phyloP scores from a whole-genome alignment of 2,797 vertebrate genomes.

The Glyptemys insculpta region DNA sequence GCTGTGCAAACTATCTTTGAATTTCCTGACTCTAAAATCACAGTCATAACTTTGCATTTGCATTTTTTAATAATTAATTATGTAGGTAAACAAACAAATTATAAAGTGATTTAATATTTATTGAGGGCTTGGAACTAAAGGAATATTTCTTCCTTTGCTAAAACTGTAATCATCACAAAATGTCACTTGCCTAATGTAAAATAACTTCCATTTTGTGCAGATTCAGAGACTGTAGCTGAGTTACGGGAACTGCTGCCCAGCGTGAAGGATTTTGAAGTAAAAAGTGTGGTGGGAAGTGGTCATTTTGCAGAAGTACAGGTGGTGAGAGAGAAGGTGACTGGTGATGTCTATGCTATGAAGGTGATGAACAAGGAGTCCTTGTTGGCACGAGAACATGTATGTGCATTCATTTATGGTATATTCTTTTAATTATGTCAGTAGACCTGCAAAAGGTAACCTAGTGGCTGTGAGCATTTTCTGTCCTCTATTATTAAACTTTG shows the following conservation, averaged over 20 bases:
- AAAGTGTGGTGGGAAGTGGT: conserved; percentile 89
- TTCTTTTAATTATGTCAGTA: background rate
- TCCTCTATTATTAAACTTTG: background rate
- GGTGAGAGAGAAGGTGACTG: conserved; percentile 90
- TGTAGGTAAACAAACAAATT: conserved; percentile 53
- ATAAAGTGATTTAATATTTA: conserved; percentile 74
- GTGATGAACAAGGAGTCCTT: conserved; percentile 92
- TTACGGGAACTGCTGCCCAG: conserved; percentile 90
- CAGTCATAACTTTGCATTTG: conserved; percentile 70
- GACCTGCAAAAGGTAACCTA: background rate
- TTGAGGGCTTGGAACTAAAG: conserved; percentile 56
- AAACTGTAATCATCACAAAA: conserved; percentile 34
- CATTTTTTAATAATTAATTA: conserved; percentile 76
- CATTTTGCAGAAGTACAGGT: conserved; percentile 93
- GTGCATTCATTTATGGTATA: conserved; percentile 42
- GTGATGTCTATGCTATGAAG: conserved; percentile 96
- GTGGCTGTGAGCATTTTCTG: background rate
- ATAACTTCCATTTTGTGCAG: conserved; percentile 79
- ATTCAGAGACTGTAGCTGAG: conserved; percentile 90
- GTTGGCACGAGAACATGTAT: conserved; percentile 88
- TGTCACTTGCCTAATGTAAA: conserved; percentile 27
- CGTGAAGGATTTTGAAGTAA: conserved; percentile 90
- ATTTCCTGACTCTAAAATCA: conserved; percentile 76
- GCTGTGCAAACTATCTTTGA: conserved; percentile 80
- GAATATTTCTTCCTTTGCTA: background rate